Evolutionary conservation across 2,888 invertebrate species (phyloP).

Genomic region (Campopleginae sp.): DNA sequence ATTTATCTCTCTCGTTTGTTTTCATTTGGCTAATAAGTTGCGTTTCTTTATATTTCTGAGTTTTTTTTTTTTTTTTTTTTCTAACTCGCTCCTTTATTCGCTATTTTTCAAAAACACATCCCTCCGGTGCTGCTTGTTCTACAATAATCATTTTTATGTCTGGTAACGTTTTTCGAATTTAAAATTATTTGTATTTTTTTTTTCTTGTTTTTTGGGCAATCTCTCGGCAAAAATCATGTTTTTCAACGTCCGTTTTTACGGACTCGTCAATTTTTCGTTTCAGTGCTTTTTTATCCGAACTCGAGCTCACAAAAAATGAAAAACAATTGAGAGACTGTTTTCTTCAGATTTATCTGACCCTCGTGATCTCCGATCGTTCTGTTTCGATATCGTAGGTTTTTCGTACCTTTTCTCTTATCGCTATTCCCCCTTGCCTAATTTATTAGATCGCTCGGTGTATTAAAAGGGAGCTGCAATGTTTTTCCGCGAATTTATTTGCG

Average conservation of each 20-base stretch:
- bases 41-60: neutral
- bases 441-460: constrained; percentile 26
- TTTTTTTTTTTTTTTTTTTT: neutral
- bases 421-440: constrained; percentile 34
- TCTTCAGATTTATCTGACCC: neutral
- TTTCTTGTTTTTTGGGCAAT: neutral
- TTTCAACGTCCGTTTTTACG: neutral
- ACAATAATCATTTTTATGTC: too few species aligned
- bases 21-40: neutral
- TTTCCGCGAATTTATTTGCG: constrained; percentile 57
- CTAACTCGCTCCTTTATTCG: neutral
- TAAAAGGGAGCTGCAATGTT: constrained; percentile 45
- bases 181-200: too few species aligned
- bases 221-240: neutral
- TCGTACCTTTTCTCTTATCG: constrained; percentile 5
- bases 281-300: neutral
- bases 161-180: too few species aligned
- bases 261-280: neutral
- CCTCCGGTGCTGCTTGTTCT: neutral
- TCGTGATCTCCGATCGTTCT: neutral
- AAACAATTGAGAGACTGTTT: neutral
- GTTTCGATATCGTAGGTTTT: neutral
- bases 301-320: neutral
- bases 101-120: neutral
- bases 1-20: constrained; percentile 6